Evolutionary conservation across 2,113 vertebrate genomes (phyloP).

Genomic region (Pyxicephalus adspersus): DNA sequence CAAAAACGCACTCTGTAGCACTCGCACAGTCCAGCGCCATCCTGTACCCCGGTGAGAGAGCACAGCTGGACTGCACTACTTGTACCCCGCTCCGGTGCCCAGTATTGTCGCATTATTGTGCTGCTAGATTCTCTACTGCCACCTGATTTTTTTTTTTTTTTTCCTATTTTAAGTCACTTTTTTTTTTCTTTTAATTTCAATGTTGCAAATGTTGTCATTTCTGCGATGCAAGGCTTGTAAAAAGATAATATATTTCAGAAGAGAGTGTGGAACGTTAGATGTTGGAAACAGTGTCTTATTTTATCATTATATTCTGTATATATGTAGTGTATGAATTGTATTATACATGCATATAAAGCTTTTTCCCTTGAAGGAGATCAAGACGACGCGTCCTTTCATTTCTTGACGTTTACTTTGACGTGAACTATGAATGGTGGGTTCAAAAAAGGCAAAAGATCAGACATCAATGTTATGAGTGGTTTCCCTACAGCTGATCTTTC

Average conservation of each 20-base stretch:
- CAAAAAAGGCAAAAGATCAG: too few relatives aligned
- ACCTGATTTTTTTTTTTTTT: background rate
- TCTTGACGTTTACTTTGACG: too few relatives aligned
- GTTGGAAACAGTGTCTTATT: background rate
- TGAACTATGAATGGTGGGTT: too few relatives aligned
- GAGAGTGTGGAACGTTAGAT: background rate
- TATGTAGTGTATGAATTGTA: slow-evolving; percentile 31
- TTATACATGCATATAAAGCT: slow-evolving; percentile 33
- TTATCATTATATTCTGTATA: slow-evolving; percentile 36
- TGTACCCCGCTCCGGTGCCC: background rate
- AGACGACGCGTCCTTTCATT: too few relatives aligned
- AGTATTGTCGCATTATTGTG: background rate
- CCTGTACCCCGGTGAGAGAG: too few relatives aligned
- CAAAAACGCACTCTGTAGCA: too few relatives aligned
- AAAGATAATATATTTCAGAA: slow-evolving; percentile 40
- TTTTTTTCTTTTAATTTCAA: background rate
- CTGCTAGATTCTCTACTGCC: background rate
- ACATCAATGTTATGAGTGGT: too few relatives aligned
- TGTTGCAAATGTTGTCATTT: background rate
- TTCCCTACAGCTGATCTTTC: too few relatives aligned
- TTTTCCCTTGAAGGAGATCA: background rate
- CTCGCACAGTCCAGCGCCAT: background rate
- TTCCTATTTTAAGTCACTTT: background rate
- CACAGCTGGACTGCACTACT: background rate
- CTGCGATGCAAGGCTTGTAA: background rate